Base-by-base conservation (phyloP, 2,888 invertebrate species). In the Drosophila picticornis region DNA sequence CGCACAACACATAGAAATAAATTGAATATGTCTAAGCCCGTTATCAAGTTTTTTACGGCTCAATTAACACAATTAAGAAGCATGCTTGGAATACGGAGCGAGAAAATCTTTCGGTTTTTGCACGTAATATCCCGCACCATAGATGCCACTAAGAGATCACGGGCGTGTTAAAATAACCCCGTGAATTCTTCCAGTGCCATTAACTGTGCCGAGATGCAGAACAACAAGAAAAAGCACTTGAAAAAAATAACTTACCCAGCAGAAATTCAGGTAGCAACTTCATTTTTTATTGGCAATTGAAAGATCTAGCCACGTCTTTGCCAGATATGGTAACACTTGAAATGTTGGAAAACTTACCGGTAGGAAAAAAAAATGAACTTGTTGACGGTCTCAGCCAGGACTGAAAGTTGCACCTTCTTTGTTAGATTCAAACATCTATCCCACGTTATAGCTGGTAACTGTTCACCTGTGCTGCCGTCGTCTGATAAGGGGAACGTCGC, bases 181-280 rank as follows among this genome's bases (percentile, higher is more conserved):
- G 95, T 95, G 95, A 95, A 95, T 95, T 95, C 95, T 95, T 95
- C 95, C 94, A 95, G 95, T 95, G 95, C 95, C 95, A 95, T 95
- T 95, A 94, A 94, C 94, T 94, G 94, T 93, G 92, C 72, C 70
- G 87, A 72, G 87, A 87, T 88, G 66, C 65, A 68, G 53, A 72
- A 22, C 36, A 43, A 22, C 64, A 34, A 43, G 51, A 31, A 62
- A 52, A 38, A 31, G 55, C 65, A 77, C 78, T 61, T 58, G 48
- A 38, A n/a, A 43, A 32, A 40, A 25, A 6, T 34, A 16, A 65
- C 71, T 56, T 57, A 38, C 40, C 50, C 29, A 55, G 2, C 9
- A 50, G 32, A 43, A 46, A 31, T 69, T 50, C 50, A 69, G 50
- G 57, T 62, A 53, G 52, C 38, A 55, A 55, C 19, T 56, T 31